Evolutionary conservation across 1,140 invertebrate species (phyloP).

Genomic region (Anastrepha obliqua): DNA sequence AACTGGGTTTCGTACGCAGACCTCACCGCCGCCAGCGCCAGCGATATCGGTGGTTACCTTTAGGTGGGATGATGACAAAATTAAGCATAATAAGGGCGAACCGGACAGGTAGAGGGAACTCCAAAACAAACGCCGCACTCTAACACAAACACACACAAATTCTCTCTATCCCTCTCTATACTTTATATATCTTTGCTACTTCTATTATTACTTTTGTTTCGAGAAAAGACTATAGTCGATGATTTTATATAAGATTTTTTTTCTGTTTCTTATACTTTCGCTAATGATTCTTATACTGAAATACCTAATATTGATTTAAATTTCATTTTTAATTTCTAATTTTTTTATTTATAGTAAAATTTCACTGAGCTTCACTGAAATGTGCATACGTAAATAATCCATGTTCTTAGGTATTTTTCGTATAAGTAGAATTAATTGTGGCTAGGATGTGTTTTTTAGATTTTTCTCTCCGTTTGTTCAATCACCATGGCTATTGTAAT

Average conservation of each 20-base stretch:
- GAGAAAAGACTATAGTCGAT: background rate
- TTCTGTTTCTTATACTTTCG: background rate
- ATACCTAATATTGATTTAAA: slow-evolving; percentile 12
- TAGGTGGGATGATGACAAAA: slow-evolving; percentile 81
- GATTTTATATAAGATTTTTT: slow-evolving; percentile 19
- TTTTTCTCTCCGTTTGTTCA: too few species aligned
- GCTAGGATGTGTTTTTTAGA: background rate
- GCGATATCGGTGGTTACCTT: slow-evolving; percentile 89
- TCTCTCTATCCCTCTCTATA: slow-evolving; percentile 5
- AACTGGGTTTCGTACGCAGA: slow-evolving; percentile 33
- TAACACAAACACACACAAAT: slow-evolving; percentile 31
- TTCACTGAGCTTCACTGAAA: background rate
- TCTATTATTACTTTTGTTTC: background rate
- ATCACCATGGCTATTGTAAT: too few species aligned
- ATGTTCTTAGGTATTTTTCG: background rate
- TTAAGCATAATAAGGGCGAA: slow-evolving; percentile 77
- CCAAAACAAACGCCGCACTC: slow-evolving; percentile 58
- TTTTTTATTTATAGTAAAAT: background rate
- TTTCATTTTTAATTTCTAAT: background rate
- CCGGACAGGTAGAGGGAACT: slow-evolving; percentile 80
- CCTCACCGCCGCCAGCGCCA: slow-evolving; percentile 76
- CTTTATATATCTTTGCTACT: slow-evolving; percentile 36
- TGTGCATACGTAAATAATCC: slow-evolving; percentile 41
- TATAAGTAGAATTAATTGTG: background rate
- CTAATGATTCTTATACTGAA: slow-evolving; percentile 10